Conservation (phyloP, 2,797 vertebrate species). For the Galaxias olidus region DNA sequence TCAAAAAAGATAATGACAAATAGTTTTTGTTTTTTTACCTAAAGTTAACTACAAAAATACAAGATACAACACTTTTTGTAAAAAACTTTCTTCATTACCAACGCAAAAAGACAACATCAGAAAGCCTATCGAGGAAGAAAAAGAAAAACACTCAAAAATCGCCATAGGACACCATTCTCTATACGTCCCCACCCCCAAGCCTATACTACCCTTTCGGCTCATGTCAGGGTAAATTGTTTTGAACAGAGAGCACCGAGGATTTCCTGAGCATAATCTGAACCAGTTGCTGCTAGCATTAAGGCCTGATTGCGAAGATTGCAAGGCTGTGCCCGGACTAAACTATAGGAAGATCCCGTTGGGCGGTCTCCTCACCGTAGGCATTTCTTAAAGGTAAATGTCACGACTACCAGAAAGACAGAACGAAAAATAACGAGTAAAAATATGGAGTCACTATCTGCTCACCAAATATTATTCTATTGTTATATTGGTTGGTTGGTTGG, state of each 20-base stretch:
- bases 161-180: conserved; percentile 14
- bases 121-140: background rate
- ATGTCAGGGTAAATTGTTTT: conserved; percentile 84
- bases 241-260: conserved; percentile 84
- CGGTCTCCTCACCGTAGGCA: conserved; percentile 54
- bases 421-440: background rate
- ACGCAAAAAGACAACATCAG: background rate
- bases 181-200: conserved; percentile 42
- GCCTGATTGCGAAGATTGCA: conserved; percentile 76
- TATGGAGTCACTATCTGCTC: too few relatives aligned
- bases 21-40: too few relatives aligned
- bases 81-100: background rate
- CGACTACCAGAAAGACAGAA: conserved; percentile 39
- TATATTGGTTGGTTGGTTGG: too few relatives aligned
- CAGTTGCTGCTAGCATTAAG: conserved; percentile 78
- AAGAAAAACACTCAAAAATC: conserved; percentile 1
- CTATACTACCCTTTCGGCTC: conserved; percentile 60
- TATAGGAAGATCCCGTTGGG: conserved; percentile 44
- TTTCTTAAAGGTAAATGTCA: conserved; percentile 22
- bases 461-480: too few relatives aligned
- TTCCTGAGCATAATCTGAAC: conserved; percentile 86
- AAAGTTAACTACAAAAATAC: too few relatives aligned
- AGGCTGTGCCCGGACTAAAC: conserved; percentile 58
- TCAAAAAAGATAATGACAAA: too few relatives aligned
- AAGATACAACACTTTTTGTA: too few relatives aligned